Evolutionary conservation across 1,140 invertebrate species (phyloP), one percentile per base, ranked within the genome.

Genomic region (Stegodyphus dumicola): DNA sequence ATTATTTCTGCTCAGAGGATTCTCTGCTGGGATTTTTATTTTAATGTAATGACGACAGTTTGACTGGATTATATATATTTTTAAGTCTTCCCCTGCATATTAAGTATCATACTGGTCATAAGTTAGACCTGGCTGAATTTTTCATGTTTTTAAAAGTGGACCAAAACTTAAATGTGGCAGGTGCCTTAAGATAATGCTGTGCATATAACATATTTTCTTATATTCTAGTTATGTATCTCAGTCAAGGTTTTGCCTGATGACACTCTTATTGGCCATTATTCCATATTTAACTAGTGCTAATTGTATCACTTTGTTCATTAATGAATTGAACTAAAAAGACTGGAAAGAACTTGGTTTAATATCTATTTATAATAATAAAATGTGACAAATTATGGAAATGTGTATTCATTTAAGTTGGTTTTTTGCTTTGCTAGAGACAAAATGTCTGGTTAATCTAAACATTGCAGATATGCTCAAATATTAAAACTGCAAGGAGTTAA

Each of bases 111-210:
- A 53, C 52, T 54, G 10, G n/a, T 70, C 65, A 15, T 48, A 54
- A 53, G 11, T 17, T 33, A 17, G 78, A 15, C n/a, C 18, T 52
- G 67, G 54, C 18, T 48, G n/a, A 71, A 64, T n/a, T 75, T 51
- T 54, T 17, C 11, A 65, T 75, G 65, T 70, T 77, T 85, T 64
- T 49, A 67, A 71, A 71, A 66, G 84, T 86, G 84, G 84, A 86
- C 84, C 84, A 86, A 85, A 86, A 77, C 49, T 77, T 75, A 51
- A 67, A 11, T 69, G 56, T 86, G 75, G 83, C 83, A 60, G 83
- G 84, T 86, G 84, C 84, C 84, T 86, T 86, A 85, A 76, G 7
- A 48, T 60, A 73, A 78, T 86, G 76, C 84, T 86, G 84, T 86
- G 84, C 84, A 86, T 86, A 86, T 49, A 64, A 54, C 49, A 60